Evolutionary conservation across 92 coral and sea anemone genomes (phyloP).

Genomic region (Zoanthus gigantus): DNA sequence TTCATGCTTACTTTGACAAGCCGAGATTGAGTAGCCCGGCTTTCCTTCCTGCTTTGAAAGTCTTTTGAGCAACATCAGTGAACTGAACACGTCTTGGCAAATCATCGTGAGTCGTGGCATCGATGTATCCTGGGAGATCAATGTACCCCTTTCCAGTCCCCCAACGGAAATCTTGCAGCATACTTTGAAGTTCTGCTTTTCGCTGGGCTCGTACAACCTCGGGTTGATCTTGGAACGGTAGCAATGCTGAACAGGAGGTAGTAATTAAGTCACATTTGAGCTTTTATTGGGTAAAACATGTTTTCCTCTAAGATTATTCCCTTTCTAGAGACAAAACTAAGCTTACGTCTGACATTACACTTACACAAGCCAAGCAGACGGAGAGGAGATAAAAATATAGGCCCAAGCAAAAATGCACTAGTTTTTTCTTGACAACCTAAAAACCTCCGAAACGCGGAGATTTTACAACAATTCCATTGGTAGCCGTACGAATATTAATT

Average conservation of each 20-base stretch:
- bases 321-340: no score
- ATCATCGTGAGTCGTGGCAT: not conserved
- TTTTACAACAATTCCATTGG: no score
- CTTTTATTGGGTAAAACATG: no score
- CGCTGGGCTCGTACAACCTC: slow-evolving; percentile 25
- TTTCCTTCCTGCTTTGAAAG: not conserved
- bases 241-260: not conserved
- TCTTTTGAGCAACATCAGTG: not conserved
- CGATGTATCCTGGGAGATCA: slow-evolving; percentile 16
- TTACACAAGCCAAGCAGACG: no score
- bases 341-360: no score
- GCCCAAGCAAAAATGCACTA: no score
- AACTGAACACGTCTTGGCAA: slow-evolving; percentile 21
- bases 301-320: no score
- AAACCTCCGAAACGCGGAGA: no score
- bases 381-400: no score
- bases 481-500: no score
- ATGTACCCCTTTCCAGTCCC: slow-evolving; percentile 17
- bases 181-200: not conserved
- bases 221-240: not conserved
- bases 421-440: no score
- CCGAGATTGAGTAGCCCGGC: slow-evolving; percentile 16
- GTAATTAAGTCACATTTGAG: no score
- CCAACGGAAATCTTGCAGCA: slow-evolving; percentile 31
- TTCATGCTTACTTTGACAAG: not conserved